Percentiles rank a stretch among this genome's conserved stretches.
These are phyloP conservation scores for Fistularia commersonii DNA, from an alignment of 2,797 vertebrate genomes.

Conservation along the genomic window DNA sequence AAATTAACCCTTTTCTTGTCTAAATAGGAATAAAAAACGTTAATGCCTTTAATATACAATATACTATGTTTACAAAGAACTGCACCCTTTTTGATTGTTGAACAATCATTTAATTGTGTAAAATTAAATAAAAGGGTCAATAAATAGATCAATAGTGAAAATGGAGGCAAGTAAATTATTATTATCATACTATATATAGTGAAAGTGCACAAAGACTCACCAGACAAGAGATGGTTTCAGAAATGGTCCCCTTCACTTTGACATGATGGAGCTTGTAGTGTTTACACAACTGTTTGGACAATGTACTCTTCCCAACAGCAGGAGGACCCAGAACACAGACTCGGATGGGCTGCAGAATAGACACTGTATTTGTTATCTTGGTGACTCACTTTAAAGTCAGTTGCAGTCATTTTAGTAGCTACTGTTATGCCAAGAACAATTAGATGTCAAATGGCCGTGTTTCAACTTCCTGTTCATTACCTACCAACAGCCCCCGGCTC, in stretches of 20 bases:
- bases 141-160: neutral
- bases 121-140: neutral
- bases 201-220: slow-evolving; percentile 61
- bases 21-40: too few relatives aligned
- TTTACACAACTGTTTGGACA: slow-evolving; percentile 77
- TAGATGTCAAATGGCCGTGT: neutral
- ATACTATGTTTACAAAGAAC: too few relatives aligned
- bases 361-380: neutral
- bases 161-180: neutral
- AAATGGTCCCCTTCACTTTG: slow-evolving; percentile 74
- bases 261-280: slow-evolving; percentile 86
- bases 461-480: neutral
- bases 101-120: too few relatives aligned
- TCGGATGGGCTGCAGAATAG: slow-evolving; percentile 75
- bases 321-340: slow-evolving; percentile 88
- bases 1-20: too few relatives aligned
- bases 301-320: slow-evolving; percentile 84
- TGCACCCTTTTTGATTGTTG: too few relatives aligned
- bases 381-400: too few relatives aligned
- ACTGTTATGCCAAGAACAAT: neutral
- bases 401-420: neutral
- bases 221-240: slow-evolving; percentile 79
- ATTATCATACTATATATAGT: neutral
- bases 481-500: slow-evolving; percentile 81
- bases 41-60: too few relatives aligned